phyloP scores from a whole-genome alignment of 2,797 vertebrate genomes.

The Macropus fuliginosus region DNA sequence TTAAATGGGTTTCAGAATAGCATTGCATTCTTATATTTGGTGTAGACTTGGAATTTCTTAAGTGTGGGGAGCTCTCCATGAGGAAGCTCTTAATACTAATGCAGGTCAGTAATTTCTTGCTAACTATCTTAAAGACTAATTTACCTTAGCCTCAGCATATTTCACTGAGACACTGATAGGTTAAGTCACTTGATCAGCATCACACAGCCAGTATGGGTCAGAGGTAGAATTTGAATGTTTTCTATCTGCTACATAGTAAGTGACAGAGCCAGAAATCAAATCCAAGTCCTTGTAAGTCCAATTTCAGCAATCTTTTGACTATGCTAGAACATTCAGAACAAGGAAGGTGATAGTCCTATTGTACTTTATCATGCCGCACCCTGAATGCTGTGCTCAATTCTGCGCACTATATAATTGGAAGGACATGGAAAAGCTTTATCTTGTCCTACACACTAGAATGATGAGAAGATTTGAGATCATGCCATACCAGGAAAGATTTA shows the following conservation, averaged over 20 bases:
- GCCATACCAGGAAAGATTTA: background rate
- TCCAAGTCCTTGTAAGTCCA: background rate
- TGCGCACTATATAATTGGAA: background rate
- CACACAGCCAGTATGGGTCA: background rate
- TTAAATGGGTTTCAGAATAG: background rate
- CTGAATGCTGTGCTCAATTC: background rate
- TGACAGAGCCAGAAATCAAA: background rate
- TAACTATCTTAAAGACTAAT: background rate
- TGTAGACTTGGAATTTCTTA: background rate
- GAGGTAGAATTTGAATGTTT: background rate
- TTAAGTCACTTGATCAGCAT: background rate
- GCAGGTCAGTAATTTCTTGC: background rate
- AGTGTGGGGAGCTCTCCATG: background rate
- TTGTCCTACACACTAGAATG: background rate
- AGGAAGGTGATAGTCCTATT: background rate
- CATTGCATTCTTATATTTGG: background rate
- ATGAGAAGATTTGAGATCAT: background rate
- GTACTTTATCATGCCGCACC: background rate
- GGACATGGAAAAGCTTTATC: background rate
- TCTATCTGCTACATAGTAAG: background rate
- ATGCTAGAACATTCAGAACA: background rate
- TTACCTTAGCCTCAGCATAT: background rate
- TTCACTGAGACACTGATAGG: background rate
- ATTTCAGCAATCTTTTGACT: background rate
- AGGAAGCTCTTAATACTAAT: background rate